Conservation (phyloP, 2,113 vertebrate genomes). For the Clupea harengus region DNA sequence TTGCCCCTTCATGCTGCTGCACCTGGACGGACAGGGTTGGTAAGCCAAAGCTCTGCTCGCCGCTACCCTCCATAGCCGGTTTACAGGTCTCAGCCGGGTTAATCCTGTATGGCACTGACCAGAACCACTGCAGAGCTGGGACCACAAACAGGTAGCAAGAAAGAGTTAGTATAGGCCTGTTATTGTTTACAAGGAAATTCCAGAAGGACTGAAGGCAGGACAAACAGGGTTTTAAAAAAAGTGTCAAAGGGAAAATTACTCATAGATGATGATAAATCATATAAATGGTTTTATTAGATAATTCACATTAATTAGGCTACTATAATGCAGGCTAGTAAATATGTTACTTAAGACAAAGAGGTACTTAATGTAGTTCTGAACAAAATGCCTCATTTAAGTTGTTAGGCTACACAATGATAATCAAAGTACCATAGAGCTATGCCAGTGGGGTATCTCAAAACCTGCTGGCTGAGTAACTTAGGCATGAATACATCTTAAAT, state of each 20-base stretch:
- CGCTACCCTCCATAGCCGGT: constrained; percentile 53
- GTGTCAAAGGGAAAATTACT: background rate
- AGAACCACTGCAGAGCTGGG: background rate
- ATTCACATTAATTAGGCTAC: background rate
- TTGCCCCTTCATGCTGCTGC: constrained; percentile 48
- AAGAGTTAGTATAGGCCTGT: background rate
- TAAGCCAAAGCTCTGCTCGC: constrained; percentile 15
- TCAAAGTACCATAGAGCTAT: background rate
- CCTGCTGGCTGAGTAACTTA: background rate
- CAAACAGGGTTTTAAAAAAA: background rate
- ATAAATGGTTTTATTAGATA: too few relatives aligned
- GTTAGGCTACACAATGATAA: background rate
- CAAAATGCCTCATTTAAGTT: background rate
- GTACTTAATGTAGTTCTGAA: background rate
- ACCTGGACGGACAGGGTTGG: constrained; percentile 21
- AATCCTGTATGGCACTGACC: background rate
- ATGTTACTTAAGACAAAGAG: background rate
- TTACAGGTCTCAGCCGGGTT: background rate
- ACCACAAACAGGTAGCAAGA: background rate
- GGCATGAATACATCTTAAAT: background rate
- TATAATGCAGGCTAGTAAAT: background rate
- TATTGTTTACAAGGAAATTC: background rate
- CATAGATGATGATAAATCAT: background rate
- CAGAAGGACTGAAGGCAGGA: background rate
- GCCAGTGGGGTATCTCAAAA: background rate